These are phyloP conservation scores for Aleiodes sp. DNA, from an alignment of 1,140 invertebrate species.

Conservation along the genomic window DNA sequence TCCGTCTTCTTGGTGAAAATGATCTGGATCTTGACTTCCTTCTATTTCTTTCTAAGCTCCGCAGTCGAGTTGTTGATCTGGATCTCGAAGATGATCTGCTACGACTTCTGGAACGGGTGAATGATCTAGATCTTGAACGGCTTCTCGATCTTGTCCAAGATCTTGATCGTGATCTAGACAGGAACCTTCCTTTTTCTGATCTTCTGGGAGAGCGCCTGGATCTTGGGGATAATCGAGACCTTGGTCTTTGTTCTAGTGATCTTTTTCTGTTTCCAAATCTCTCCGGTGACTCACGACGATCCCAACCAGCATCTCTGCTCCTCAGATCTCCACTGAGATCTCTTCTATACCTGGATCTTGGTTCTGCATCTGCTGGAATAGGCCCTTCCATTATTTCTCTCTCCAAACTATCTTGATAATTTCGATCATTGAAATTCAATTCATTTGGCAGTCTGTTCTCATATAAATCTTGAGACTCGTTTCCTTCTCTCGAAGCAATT, in stretches of 20 bases:
- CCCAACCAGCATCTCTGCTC: slow-evolving; percentile 12
- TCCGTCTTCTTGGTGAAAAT: slow-evolving; percentile 48
- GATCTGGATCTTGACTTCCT: slow-evolving; percentile 48
- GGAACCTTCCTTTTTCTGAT: slow-evolving; percentile 39
- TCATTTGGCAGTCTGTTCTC: slow-evolving; percentile 38
- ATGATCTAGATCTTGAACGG: slow-evolving; percentile 36
- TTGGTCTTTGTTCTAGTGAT: neutral
- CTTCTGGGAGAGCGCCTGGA: neutral
- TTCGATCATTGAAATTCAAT: slow-evolving; percentile 48
- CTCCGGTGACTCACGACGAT: neutral
- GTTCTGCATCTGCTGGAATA: slow-evolving; percentile 32
- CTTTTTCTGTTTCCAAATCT: neutral
- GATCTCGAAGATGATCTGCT: slow-evolving; percentile 33
- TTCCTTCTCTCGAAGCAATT: slow-evolving; percentile 41
- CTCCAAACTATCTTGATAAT: slow-evolving; percentile 48
- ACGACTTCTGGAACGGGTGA: neutral
- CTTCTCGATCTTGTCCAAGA: slow-evolving; percentile 42
- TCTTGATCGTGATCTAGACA: slow-evolving; percentile 44
- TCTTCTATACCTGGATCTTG: slow-evolving; percentile 20
- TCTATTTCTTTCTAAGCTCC: slow-evolving; percentile 43
- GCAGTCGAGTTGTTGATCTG: slow-evolving; percentile 40
- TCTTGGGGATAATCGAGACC: slow-evolving; percentile 4
- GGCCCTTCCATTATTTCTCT: slow-evolving; percentile 48
- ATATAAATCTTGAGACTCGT: slow-evolving; percentile 47
- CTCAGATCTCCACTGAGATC: slow-evolving; percentile 32